A percentile compares a stretch with the other conserved stretches of the same genome.
Evolutionary conservation across 2,888 invertebrate species (phyloP).

Genomic region (Erynnis tages): DNA sequence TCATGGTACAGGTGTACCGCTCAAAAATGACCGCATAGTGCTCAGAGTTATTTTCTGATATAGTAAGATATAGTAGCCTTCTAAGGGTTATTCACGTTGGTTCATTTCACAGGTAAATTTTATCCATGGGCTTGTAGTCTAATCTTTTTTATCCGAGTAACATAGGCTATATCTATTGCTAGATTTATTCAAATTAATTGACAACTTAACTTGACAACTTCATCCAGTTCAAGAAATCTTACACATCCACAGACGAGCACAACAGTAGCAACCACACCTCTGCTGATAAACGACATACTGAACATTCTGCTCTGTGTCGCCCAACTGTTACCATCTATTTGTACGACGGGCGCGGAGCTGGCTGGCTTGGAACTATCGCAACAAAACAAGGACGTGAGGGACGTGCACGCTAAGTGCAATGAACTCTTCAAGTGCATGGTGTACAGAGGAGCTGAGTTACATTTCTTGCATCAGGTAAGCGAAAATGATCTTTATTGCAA

Average conservation of each 20-base stretch:
- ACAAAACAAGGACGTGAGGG: conserved; percentile 85
- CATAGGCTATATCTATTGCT: too few relatives aligned
- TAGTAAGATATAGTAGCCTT: too few relatives aligned
- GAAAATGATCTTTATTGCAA: too few relatives aligned
- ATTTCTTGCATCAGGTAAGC: conserved; percentile 88
- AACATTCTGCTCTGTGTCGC: conserved; percentile 89
- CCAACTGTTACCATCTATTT: conserved; percentile 87
- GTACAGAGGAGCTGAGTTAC: conserved; percentile 87
- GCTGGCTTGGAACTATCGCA: conserved; percentile 82
- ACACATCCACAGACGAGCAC: conserved; percentile 85
- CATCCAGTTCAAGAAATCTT: background rate
- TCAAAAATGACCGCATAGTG: too few relatives aligned
- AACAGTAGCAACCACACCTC: conserved; percentile 77
- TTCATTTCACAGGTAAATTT: too few relatives aligned
- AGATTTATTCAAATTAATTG: too few relatives aligned
- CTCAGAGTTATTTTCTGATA: too few relatives aligned
- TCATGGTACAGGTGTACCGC: too few relatives aligned
- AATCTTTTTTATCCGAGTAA: too few relatives aligned
- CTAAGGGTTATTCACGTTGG: too few relatives aligned
- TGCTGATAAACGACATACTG: conserved; percentile 86
- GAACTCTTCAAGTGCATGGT: conserved; percentile 88
- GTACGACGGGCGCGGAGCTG: conserved; percentile 81
- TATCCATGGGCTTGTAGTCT: too few relatives aligned
- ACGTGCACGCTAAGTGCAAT: conserved; percentile 91
- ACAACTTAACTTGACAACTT: too few relatives aligned